Percentiles rank a stretch among this genome's conserved stretches.
Evolutionary conservation across 30 jellyfish, hydroid and myxozoan species (phyloP).

Genomic region (Hydractinia echinata): DNA sequence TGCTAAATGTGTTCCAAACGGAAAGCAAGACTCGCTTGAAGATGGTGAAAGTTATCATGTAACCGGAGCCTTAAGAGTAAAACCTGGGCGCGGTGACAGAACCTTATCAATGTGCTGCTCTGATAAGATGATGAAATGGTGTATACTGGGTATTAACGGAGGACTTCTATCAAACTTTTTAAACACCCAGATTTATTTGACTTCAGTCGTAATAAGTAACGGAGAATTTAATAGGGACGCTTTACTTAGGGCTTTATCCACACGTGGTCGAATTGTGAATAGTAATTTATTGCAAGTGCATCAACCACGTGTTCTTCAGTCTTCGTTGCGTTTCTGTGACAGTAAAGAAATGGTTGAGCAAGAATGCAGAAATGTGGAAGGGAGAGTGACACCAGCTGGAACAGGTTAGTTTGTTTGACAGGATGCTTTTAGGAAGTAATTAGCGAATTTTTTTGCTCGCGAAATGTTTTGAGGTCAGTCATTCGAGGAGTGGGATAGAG

Average conservation of each 20-base stretch:
- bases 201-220: slow-evolving; percentile 49
- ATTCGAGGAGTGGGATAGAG: too few species aligned
- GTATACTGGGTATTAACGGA: slow-evolving; percentile 85
- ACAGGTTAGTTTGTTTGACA: slow-evolving; percentile 34
- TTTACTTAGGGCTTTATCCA: slow-evolving; percentile 52
- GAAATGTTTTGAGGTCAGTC: too few species aligned
- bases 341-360: slow-evolving; percentile 38
- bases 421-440: background rate
- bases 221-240: slow-evolving; percentile 52
- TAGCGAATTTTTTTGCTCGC: too few species aligned
- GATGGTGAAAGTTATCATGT: slow-evolving; percentile 67
- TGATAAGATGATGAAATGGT: slow-evolving; percentile 89
- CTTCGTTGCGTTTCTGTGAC: slow-evolving; percentile 30
- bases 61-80: slow-evolving; percentile 60
- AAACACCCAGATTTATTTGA: slow-evolving; percentile 37
- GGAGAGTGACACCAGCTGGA: slow-evolving; percentile 67
- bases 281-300: background rate
- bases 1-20: slow-evolving; percentile 88
- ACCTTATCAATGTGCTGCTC: slow-evolving; percentile 86
- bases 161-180: slow-evolving; percentile 57
- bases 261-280: slow-evolving; percentile 34
- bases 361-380: slow-evolving; percentile 29
- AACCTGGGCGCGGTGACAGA: slow-evolving; percentile 87
- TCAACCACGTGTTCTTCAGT: slow-evolving; percentile 39
- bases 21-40: slow-evolving; percentile 63